A percentile compares a stretch with the other conserved stretches of the same genome.
phyloP scores from a whole-genome alignment of 2,888 invertebrate genomes.

The Eristalis intricaria region DNA sequence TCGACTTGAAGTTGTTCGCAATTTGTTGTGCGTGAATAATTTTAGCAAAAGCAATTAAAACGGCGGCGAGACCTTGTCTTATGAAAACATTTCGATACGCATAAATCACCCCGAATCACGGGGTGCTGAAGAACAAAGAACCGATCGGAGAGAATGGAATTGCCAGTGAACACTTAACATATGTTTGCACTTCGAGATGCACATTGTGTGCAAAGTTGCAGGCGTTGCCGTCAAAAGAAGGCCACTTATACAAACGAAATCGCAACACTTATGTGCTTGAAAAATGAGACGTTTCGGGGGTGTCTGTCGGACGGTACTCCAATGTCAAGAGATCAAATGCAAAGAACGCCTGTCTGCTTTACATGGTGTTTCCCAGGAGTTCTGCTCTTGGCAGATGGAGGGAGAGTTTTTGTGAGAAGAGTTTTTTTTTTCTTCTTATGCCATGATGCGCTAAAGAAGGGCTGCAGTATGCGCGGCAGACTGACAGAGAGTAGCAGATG shows the following conservation, averaged over 20 bases:
- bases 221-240: slow-evolving; percentile 11
- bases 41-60: slow-evolving; percentile 50
- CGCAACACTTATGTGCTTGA: slow-evolving; percentile 2
- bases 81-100: slow-evolving; percentile 22
- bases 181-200: slow-evolving; percentile 67
- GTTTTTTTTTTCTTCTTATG: not conserved
- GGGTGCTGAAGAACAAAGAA: slow-evolving; percentile 31
- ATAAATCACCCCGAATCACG: slow-evolving; percentile 51
- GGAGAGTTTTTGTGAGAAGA: not conserved
- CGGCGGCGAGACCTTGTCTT: slow-evolving; percentile 56
- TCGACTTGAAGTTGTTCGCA: not conserved
- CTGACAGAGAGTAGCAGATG: not conserved
- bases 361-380: not conserved
- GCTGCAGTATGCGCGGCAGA: not conserved
- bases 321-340: slow-evolving; percentile 49
- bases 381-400: not conserved
- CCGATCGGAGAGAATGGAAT: not conserved
- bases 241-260: slow-evolving; percentile 28
- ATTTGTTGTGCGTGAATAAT: slow-evolving; percentile 30
- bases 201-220: not conserved
- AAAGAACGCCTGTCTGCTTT: slow-evolving; percentile 7
- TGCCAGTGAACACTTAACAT: slow-evolving; percentile 68
- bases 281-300: slow-evolving; percentile 19
- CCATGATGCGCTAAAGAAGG: not conserved
- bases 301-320: slow-evolving; percentile 19